A percentile compares a stretch with the other conserved stretches of the same genome.
Conservation (phyloP, 1,140 invertebrate genomes). For the Drosophila saltans region DNA sequence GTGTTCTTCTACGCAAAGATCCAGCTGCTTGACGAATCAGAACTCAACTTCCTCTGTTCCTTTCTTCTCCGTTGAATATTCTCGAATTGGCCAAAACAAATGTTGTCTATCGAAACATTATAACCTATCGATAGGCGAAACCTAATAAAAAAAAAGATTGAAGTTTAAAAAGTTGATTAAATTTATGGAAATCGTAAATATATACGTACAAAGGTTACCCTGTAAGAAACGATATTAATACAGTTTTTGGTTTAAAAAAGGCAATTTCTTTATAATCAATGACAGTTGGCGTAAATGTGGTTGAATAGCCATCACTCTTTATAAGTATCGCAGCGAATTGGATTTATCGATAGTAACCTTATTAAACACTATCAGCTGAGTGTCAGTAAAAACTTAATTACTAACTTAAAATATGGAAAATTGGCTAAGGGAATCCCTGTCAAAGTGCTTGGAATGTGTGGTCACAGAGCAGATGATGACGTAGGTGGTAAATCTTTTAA, state of each 20-base stretch:
- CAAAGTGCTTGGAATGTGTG: slow-evolving; percentile 86
- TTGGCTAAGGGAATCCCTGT: slow-evolving; percentile 70
- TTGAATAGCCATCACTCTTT: neutral
- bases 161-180: too few species aligned
- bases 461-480: slow-evolving; percentile 87
- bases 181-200: too few species aligned
- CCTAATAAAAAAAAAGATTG: too few species aligned
- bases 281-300: neutral
- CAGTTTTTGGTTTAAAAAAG: too few species aligned
- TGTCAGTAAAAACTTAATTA: neutral
- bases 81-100: slow-evolving; percentile 12
- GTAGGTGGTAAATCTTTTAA: slow-evolving; percentile 80
- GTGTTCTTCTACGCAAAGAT: neutral
- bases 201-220: too few species aligned
- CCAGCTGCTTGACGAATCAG: neutral
- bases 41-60: neutral
- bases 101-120: neutral
- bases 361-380: neutral
- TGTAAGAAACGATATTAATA: too few species aligned
- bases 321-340: too few species aligned
- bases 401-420: slow-evolving; percentile 63
- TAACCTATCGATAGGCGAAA: too few species aligned
- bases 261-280: too few species aligned
- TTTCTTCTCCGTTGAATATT: slow-evolving; percentile 12
- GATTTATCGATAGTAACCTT: neutral